phyloP scores from a whole-genome alignment of 2,797 vertebrate genomes.

The Intellagama lesueurii region DNA sequence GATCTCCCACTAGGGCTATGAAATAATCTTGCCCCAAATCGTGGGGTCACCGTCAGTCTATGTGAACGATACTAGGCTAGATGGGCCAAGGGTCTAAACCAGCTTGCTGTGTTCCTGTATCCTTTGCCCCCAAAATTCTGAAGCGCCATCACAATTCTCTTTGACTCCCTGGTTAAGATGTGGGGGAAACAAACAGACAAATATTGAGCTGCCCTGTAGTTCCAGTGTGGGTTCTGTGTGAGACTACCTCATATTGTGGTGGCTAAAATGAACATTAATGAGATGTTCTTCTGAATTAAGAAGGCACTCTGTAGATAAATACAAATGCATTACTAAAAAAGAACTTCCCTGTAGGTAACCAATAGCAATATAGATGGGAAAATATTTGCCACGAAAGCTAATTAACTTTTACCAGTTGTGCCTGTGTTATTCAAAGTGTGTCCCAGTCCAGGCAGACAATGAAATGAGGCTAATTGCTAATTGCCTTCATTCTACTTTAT shows the following conservation, averaged over 20 bases:
- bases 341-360: not conserved
- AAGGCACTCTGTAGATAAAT: not conserved
- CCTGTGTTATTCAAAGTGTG: not conserved
- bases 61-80: too few relatives aligned
- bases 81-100: too few relatives aligned
- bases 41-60: too few relatives aligned
- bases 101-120: too few relatives aligned
- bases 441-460: conserved; percentile 19
- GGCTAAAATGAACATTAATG: conserved; percentile 5
- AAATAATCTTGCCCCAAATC: too few relatives aligned
- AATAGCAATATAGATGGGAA: not conserved
- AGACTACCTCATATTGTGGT: not conserved
- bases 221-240: not conserved
- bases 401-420: conserved; percentile 29
- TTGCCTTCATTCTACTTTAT: conserved; percentile 21
- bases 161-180: not conserved
- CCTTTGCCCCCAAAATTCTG: too few relatives aligned
- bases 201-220: not conserved
- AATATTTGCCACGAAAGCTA: not conserved
- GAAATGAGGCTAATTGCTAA: conserved; percentile 39
- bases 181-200: not conserved
- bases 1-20: too few relatives aligned
- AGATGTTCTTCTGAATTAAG: not conserved
- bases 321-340: not conserved
- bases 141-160: too few relatives aligned